Evolutionary conservation across 2,113 vertebrate genomes (phyloP), one percentile per base, ranked within the genome.

Genomic region (Lates calcarifer): DNA sequence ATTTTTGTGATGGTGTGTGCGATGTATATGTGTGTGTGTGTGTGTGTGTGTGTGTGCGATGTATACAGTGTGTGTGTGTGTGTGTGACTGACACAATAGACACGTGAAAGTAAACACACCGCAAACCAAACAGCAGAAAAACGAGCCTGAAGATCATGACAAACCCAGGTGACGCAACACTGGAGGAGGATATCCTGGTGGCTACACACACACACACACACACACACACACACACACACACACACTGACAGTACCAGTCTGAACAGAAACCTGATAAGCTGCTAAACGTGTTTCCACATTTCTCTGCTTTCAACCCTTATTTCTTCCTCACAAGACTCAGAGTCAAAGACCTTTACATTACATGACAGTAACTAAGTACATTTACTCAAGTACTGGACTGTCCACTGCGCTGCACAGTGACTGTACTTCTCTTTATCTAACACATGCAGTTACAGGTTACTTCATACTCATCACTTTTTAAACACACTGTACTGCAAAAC

Each of bases 171-270:
- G 41, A 63, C 2, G 24, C 37, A 83, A 33, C 24, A 37, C 47
- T 6, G 47, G 31, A 83, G 67, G 75, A 90, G 84, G 87, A 91
- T 71, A 85, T 91, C 89, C 89, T 87, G 89, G 56, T 81, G 8
- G 0, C n/a, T 2, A 74, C 69, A 62, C 79, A 57, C 75, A 5
- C 35, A 49, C 64, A 39, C 3, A 58, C 31, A 41, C 61, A 26
- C 31, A 11, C 45, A 22, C 55, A 78, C 26, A 3, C 37, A 35
- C n/a, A 17, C 49, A 26, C 66, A 51, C 64, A 51, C 43, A 69
- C 33, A 51, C 75, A 77, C 65, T 15, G 8, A 62, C 35, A 3
- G 15, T 2, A 35, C 62, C 47, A 1, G 68, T 61, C 77, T 49
- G 55, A 51, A 51, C 6, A 57, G 72, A 28, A 83, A 81, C 45